Conservation (phyloP, 2,888 invertebrate genomes). For the Ctena decussata region DNA sequence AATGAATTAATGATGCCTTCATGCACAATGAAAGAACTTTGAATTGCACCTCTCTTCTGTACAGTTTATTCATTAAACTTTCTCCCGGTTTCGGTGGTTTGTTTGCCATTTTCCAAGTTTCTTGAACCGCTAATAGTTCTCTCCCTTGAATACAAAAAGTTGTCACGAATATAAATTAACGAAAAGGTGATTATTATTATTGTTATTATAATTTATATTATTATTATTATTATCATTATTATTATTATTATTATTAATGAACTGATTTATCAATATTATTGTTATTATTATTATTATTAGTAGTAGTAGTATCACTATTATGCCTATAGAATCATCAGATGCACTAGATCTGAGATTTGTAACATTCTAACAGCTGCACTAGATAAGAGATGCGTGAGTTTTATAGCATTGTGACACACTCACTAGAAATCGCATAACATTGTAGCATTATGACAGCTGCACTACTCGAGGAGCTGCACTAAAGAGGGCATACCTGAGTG, state of each 20-base stretch:
- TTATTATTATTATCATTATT: neutral
- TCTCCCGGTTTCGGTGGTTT: conserved; percentile 28
- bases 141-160: neutral
- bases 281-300: too few relatives aligned
- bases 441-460: too few relatives aligned
- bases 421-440: too few relatives aligned
- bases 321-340: too few relatives aligned
- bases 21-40: neutral
- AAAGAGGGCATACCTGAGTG: too few relatives aligned
- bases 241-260: neutral
- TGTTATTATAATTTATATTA: neutral
- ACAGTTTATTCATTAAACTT: conserved; percentile 52
- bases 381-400: too few relatives aligned
- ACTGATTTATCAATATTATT: neutral
- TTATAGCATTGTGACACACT: too few relatives aligned
- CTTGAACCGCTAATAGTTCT: neutral
- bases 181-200: neutral
- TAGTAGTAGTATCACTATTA: too few relatives aligned
- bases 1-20: too few relatives aligned
- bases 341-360: too few relatives aligned
- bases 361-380: too few relatives aligned
- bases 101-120: conserved; percentile 46
- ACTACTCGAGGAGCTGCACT: too few relatives aligned
- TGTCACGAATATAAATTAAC: neutral
- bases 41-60: conserved; percentile 36